phyloP scores from a whole-genome alignment of 2,888 invertebrate genomes.

The Calephelis perditalis region DNA sequence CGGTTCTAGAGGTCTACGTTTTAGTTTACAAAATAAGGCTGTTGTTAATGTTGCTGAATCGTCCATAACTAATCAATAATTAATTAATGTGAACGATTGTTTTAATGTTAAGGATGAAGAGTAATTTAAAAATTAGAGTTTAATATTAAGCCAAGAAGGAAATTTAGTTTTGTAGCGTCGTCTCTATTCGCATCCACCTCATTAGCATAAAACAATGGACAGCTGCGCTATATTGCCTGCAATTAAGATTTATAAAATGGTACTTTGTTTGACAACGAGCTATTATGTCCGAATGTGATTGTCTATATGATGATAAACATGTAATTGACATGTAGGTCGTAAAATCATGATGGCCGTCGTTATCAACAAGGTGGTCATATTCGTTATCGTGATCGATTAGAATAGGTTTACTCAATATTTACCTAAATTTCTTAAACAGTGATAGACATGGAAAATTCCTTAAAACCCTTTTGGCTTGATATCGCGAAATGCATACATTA shows the following conservation, averaged over 20 bases:
- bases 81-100: too few relatives aligned
- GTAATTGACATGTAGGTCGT: constrained; percentile 34
- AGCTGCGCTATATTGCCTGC: constrained; percentile 39
- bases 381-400: too few relatives aligned
- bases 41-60: too few relatives aligned
- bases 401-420: too few relatives aligned
- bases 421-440: too few relatives aligned
- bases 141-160: not conserved
- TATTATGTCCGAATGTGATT: constrained; percentile 45
- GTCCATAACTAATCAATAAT: too few relatives aligned
- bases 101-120: too few relatives aligned
- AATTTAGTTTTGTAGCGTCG: constrained; percentile 24
- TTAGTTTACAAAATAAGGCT: too few relatives aligned
- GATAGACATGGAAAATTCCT: too few relatives aligned
- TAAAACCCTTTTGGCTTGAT: too few relatives aligned
- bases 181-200: constrained; percentile 33
- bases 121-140: too few relatives aligned
- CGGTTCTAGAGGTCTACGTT: not conserved
- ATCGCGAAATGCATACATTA: too few relatives aligned
- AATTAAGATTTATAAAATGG: constrained; percentile 40
- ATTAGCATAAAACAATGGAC: constrained; percentile 32
- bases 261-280: constrained; percentile 38
- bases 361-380: constrained; percentile 9
- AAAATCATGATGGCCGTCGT: constrained; percentile 30
- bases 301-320: constrained; percentile 46